Evolutionary conservation across 2,797 vertebrate genomes (phyloP).

Genomic region (Psittacula derbiana): DNA sequence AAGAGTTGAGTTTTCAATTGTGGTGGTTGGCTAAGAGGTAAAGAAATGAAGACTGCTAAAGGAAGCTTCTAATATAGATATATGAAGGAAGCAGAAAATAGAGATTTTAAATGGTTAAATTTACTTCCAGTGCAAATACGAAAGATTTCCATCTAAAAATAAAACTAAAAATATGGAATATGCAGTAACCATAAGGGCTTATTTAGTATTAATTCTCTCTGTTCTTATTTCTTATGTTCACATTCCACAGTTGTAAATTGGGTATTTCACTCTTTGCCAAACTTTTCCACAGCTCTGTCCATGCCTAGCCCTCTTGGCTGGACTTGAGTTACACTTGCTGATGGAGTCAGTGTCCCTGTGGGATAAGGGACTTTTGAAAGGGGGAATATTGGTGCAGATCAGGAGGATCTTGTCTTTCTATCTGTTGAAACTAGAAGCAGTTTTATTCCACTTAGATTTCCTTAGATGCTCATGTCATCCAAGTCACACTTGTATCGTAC

Average conservation of each 20-base stretch:
- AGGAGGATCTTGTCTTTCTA: not conserved
- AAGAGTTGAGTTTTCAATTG: not conserved
- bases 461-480: not conserved
- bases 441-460: not conserved
- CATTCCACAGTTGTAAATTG: not conserved
- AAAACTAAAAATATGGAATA: not conserved
- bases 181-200: not conserved
- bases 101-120: not conserved
- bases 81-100: not conserved
- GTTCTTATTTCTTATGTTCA: not conserved
- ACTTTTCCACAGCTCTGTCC: not conserved
- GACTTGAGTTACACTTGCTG: not conserved
- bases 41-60: not conserved
- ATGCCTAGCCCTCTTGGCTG: fast-evolving
- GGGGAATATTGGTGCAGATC: no score
- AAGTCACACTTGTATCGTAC: not conserved
- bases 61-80: not conserved
- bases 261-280: not conserved
- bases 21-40: not conserved
- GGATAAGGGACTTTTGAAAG: not conserved
- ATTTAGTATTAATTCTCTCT: not conserved
- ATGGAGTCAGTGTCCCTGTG: not conserved
- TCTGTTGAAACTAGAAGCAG: not conserved
- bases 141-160: not conserved
- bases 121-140: not conserved